A percentile compares a stretch with the other conserved stretches of the same genome.
These are phyloP conservation scores for Ranitomeya variabilis DNA, from an alignment of 2,113 vertebrate genomes.

Conservation along the genomic window DNA sequence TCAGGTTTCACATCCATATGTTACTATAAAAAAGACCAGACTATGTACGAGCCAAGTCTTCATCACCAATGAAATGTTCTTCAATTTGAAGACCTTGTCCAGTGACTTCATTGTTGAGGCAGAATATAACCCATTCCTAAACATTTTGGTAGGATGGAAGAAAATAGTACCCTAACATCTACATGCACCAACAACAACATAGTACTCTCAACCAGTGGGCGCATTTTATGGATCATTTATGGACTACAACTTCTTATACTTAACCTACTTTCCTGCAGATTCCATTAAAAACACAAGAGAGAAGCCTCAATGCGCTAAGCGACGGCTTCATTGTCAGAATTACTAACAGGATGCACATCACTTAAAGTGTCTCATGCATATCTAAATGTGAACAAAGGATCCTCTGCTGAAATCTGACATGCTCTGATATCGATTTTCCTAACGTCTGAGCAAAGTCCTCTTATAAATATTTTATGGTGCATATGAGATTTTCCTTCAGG, in stretches of 20 bases:
- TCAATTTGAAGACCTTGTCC: no score
- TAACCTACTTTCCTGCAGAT: constrained; percentile 29
- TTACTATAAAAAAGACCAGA: no score
- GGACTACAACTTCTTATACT: constrained; percentile 34
- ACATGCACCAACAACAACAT: not conserved
- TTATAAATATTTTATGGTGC: constrained; percentile 19
- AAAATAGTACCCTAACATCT: not conserved
- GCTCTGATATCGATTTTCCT: constrained; percentile 35
- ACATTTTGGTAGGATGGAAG: not conserved
- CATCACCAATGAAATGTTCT: no score
- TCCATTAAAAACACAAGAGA: not conserved
- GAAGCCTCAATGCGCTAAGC: not conserved
- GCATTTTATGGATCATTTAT: not conserved
- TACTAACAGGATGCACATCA: constrained; percentile 8
- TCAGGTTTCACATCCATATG: no score
- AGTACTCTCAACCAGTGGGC: no score
- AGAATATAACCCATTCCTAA: not conserved
- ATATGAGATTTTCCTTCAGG: not conserved
- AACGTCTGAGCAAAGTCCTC: not conserved
- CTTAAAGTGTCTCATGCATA: constrained; percentile 3
- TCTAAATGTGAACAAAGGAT: not conserved
- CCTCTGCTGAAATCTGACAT: not conserved
- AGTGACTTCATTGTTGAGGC: no score
- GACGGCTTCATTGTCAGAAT: not conserved
- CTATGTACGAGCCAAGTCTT: no score